These are phyloP conservation scores for Ceyx cyanopectus DNA, from an alignment of 2,113 vertebrate species.

Conservation along the genomic window DNA sequence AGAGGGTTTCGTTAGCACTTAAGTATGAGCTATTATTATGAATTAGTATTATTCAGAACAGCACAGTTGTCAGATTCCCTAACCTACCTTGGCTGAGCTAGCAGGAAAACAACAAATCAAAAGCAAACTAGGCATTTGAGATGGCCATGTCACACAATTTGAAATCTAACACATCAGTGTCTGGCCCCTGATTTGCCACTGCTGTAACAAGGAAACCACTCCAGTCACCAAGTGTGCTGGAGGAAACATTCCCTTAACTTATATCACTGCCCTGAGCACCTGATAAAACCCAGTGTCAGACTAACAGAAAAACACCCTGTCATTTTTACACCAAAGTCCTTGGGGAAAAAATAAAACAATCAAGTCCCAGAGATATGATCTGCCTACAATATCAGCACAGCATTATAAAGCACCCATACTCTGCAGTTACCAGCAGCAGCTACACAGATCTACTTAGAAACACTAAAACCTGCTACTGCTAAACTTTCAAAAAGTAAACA, in stretches of 20 bases:
- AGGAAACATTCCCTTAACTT: neutral
- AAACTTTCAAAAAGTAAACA: neutral
- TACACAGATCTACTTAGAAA: neutral
- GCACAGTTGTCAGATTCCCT: neutral
- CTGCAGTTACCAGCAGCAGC: neutral
- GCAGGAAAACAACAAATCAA: rapidly evolving
- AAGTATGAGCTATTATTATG: neutral
- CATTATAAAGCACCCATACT: neutral
- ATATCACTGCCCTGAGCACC: neutral
- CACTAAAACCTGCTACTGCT: neutral
- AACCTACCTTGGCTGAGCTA: neutral
- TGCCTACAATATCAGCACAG: neutral
- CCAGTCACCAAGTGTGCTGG: neutral
- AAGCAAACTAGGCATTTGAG: neutral
- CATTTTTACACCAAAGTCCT: neutral
- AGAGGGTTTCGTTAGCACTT: neutral
- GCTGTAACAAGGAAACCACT: neutral
- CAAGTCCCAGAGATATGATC: neutral
- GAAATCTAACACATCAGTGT: neutral
- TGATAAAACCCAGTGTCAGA: neutral
- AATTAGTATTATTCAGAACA: neutral
- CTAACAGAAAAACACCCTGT: neutral
- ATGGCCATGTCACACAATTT: neutral
- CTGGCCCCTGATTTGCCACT: neutral
- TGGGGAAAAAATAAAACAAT: neutral